Conservation (phyloP, 2,888 invertebrate species). For the Acrobasis consociella region DNA sequence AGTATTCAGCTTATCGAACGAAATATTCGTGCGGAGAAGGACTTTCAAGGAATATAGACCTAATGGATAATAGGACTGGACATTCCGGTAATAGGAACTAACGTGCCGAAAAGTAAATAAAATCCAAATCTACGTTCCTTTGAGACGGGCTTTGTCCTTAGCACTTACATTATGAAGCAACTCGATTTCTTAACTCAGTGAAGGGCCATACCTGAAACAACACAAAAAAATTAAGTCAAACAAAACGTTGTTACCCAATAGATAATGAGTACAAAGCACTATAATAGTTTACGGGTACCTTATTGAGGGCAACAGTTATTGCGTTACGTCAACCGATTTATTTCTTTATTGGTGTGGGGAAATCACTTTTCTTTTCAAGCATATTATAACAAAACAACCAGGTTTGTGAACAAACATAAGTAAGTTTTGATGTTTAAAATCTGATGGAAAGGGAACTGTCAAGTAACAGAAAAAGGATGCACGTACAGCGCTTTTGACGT, state of each 20-base stretch:
- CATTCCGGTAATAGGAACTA: no score
- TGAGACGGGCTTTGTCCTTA: background rate
- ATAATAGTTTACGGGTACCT: conserved; percentile 13
- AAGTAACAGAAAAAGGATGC: no score
- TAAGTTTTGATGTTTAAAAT: no score
- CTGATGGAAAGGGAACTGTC: no score
- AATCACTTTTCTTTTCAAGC: conserved; percentile 6
- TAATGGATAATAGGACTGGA: no score
- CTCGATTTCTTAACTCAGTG: conserved; percentile 10
- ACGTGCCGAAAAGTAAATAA: no score
- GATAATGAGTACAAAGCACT: conserved; percentile 9
- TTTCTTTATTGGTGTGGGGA: conserved; percentile 14
- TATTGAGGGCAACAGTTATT: conserved; percentile 18
- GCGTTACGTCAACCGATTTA: conserved; percentile 12
- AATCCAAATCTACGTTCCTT: background rate
- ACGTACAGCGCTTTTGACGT: no score
- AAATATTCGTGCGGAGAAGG: no score
- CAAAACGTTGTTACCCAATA: conserved; percentile 25
- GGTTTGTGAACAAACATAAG: no score
- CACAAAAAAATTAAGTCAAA: conserved; percentile 24
- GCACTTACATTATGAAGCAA: background rate
- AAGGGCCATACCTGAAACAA: conserved; percentile 32
- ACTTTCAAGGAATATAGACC: no score
- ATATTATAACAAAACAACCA: no score
- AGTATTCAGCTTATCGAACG: no score